Evolutionary conservation across 2,113 vertebrate genomes (phyloP).

Genomic region (Brachionichthys hirsutus): DNA sequence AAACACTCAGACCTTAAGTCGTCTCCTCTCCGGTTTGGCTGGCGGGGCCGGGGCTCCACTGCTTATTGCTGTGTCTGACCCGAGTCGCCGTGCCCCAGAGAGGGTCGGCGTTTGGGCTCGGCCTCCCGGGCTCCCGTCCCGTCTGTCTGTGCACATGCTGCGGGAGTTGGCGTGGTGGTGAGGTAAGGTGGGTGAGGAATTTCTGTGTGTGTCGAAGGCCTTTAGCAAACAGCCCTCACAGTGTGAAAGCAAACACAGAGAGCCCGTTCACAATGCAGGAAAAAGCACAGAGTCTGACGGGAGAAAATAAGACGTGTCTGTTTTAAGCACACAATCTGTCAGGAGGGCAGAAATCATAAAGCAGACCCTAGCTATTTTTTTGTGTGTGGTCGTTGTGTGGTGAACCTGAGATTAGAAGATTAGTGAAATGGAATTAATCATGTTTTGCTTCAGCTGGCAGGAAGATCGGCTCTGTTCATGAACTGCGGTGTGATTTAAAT

Average conservation of each 20-base stretch:
- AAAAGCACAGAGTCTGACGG: too few relatives aligned
- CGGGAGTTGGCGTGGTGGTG: conserved; percentile 21
- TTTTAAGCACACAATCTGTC: too few relatives aligned
- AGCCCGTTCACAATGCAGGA: conserved; percentile 24
- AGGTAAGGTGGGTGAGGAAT: conserved; percentile 74
- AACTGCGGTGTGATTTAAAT: too few relatives aligned
- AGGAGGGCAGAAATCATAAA: too few relatives aligned
- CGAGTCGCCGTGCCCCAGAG: conserved; percentile 61
- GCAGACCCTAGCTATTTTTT: too few relatives aligned
- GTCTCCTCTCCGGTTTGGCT: conserved; percentile 65
- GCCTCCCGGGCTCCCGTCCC: conserved; percentile 54
- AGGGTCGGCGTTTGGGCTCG: conserved; percentile 49
- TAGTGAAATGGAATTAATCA: too few relatives aligned
- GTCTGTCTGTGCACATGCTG: conserved; percentile 32
- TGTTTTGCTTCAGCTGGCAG: too few relatives aligned
- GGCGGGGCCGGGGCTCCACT: conserved; percentile 56
- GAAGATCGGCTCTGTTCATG: too few relatives aligned
- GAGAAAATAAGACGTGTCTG: too few relatives aligned
- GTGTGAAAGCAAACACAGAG: conserved; percentile 58
- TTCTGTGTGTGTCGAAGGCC: conserved; percentile 68
- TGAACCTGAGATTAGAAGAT: too few relatives aligned
- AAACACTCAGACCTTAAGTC: conserved; percentile 71
- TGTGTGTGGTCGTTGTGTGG: too few relatives aligned
- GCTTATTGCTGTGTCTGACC: conserved; percentile 71
- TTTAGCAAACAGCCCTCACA: conserved; percentile 76